A percentile compares a stretch with the other conserved stretches of the same genome.
phyloP scores from a whole-genome alignment of 2,888 invertebrate species.

The Oxystoma pomonae region DNA sequence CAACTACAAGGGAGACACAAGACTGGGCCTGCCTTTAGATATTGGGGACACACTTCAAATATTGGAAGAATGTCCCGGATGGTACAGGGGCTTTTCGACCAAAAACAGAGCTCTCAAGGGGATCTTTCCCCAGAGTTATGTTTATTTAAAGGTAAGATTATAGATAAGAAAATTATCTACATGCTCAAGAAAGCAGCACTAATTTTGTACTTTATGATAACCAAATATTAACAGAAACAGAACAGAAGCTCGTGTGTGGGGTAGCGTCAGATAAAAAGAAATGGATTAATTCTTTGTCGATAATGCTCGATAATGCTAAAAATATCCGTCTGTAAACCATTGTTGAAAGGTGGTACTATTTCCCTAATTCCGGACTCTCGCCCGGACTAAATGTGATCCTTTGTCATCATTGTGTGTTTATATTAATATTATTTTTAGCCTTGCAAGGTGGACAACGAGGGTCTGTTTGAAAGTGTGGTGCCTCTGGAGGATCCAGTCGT shows the following conservation, averaged over 20 bases:
- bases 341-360: no score
- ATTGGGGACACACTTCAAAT: constrained; percentile 93
- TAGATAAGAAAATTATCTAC: no score
- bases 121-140: constrained; percentile 80
- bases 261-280: no score
- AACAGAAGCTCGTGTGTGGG: no score
- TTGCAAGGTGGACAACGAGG: constrained; percentile 78
- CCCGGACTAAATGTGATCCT: background rate
- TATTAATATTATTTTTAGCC: constrained; percentile 41
- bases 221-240: no score
- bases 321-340: no score
- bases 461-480: constrained; percentile 63
- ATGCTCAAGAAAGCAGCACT: no score
- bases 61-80: constrained; percentile 84
- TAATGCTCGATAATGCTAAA: no score
- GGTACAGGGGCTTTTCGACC: constrained; percentile 84
- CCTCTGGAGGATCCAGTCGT: constrained; percentile 87
- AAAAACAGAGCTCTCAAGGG: constrained; percentile 64
- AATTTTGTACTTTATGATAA: no score
- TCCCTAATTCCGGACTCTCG: background rate
- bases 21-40: constrained; percentile 76
- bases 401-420: background rate
- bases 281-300: no score
- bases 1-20: constrained; percentile 82
- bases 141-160: constrained; percentile 62